phyloP scores from a whole-genome alignment of 2,113 vertebrate species.

The Misgurnus mizolepis region DNA sequence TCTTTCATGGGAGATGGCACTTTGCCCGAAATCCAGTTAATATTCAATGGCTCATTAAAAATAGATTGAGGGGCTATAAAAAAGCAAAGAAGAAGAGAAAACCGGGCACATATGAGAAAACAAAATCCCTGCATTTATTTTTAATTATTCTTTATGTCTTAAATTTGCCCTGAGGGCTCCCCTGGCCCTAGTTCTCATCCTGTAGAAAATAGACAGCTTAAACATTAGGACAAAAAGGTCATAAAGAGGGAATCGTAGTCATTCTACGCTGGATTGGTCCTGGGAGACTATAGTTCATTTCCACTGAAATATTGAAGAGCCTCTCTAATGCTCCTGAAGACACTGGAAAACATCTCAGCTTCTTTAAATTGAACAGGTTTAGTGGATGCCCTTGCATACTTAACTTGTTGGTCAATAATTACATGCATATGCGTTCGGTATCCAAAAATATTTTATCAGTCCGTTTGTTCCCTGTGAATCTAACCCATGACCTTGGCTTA shows the following conservation, averaged over 20 bases:
- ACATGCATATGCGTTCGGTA: too few relatives aligned
- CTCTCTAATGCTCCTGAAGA: slow-evolving; percentile 62
- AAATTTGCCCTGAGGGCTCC: slow-evolving; percentile 62
- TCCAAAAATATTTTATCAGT: too few relatives aligned
- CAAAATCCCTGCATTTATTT: slow-evolving; percentile 67
- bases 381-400: neutral
- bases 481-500: too few relatives aligned
- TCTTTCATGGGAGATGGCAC: slow-evolving; percentile 71
- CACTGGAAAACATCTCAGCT: slow-evolving; percentile 50
- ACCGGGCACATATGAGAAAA: slow-evolving; percentile 63
- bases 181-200: slow-evolving; percentile 57
- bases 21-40: slow-evolving; percentile 75
- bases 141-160: slow-evolving; percentile 71
- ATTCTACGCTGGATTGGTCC: slow-evolving; percentile 69
- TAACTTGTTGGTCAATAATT: neutral
- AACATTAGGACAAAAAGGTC: slow-evolving; percentile 42
- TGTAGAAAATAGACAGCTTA: slow-evolving; percentile 29
- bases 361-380: neutral
- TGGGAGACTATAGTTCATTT: slow-evolving; percentile 74
- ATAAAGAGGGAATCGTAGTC: slow-evolving; percentile 66
- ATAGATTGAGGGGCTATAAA: slow-evolving; percentile 72
- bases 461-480: too few relatives aligned
- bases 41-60: slow-evolving; percentile 81
- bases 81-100: slow-evolving; percentile 65
- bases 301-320: slow-evolving; percentile 77